A percentile compares a stretch with the other conserved stretches of the same genome.
phyloP scores from a whole-genome alignment of 2,888 invertebrate genomes.

The Furcula furcula region DNA sequence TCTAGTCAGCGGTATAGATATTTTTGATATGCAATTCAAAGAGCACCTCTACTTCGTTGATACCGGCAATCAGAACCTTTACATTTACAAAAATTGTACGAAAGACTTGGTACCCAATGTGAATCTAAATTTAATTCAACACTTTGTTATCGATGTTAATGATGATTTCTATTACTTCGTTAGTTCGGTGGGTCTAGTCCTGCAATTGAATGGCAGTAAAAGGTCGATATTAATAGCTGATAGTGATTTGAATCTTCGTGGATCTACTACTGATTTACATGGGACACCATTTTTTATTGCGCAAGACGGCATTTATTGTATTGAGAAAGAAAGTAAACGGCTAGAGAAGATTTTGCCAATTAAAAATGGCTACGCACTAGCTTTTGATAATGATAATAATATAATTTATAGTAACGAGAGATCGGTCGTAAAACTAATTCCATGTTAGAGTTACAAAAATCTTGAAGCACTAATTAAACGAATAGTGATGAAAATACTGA shows the following conservation, averaged over 20 bases:
- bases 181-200: conserved; percentile 43
- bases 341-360: conserved; percentile 35
- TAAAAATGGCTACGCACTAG: conserved; percentile 49
- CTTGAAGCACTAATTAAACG: not conserved
- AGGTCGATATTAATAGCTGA: conserved; percentile 33
- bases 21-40: conserved; percentile 54
- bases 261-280: conserved; percentile 40
- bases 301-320: conserved; percentile 49
- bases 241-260: conserved; percentile 41
- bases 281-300: conserved; percentile 48
- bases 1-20: conserved; percentile 41
- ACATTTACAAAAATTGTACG: conserved; percentile 31
- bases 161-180: conserved; percentile 46
- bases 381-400: conserved; percentile 55
- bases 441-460: conserved; percentile 6
- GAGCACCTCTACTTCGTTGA: conserved; percentile 53
- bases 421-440: conserved; percentile 44
- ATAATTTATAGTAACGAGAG: conserved; percentile 55
- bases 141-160: conserved; percentile 44
- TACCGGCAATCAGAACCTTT: conserved; percentile 47
- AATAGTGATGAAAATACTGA: not conserved
- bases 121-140: conserved; percentile 44
- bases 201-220: conserved; percentile 32
- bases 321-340: conserved; percentile 36
- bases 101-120: conserved; percentile 30